phyloP scores from a whole-genome alignment of 2,888 invertebrate genomes.

The Diloba caeruleocephala region DNA sequence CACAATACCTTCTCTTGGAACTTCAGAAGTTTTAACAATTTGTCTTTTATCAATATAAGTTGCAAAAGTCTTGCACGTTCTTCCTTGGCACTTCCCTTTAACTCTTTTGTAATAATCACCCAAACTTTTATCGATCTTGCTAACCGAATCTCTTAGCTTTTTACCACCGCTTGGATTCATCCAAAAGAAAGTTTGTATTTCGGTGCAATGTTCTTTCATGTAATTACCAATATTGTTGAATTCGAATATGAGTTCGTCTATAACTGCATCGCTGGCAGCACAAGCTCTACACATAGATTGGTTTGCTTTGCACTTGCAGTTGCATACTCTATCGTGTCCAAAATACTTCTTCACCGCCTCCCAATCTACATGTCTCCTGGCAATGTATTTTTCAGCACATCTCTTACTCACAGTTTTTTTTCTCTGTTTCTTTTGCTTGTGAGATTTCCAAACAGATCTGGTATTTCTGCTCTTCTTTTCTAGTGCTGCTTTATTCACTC shows the following conservation, averaged over 20 bases:
- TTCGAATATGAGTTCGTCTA: slow-evolving; percentile 76
- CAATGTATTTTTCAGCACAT: background rate
- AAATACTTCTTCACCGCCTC: slow-evolving; percentile 67
- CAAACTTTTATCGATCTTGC: slow-evolving; percentile 70
- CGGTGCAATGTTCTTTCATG: slow-evolving; percentile 78
- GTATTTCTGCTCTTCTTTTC: slow-evolving; percentile 26
- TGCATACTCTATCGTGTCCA: slow-evolving; percentile 71
- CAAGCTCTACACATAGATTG: slow-evolving; percentile 76
- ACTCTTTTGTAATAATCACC: slow-evolving; percentile 76
- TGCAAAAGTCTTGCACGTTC: slow-evolving; percentile 68
- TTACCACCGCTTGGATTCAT: slow-evolving; percentile 78
- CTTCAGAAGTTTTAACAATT: slow-evolving; percentile 20
- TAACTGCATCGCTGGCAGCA: slow-evolving; percentile 76
- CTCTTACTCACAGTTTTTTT: background rate
- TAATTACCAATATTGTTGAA: slow-evolving; percentile 74
- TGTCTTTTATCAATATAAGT: slow-evolving; percentile 69
- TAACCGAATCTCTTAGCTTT: slow-evolving; percentile 72
- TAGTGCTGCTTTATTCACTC: slow-evolving; percentile 2
- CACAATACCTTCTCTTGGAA: slow-evolving; percentile 32
- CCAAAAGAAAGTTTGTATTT: slow-evolving; percentile 79
- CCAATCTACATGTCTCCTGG: slow-evolving; percentile 63
- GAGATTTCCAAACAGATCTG: slow-evolving; percentile 19
- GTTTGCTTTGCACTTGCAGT: slow-evolving; percentile 72
- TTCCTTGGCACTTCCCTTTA: slow-evolving; percentile 75
- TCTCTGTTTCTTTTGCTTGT: background rate